Percentiles rank a stretch among this genome's conserved stretches.
These are phyloP conservation scores for Labia minor DNA, from an alignment of 2,888 invertebrate genomes.

Conservation along the genomic window DNA sequence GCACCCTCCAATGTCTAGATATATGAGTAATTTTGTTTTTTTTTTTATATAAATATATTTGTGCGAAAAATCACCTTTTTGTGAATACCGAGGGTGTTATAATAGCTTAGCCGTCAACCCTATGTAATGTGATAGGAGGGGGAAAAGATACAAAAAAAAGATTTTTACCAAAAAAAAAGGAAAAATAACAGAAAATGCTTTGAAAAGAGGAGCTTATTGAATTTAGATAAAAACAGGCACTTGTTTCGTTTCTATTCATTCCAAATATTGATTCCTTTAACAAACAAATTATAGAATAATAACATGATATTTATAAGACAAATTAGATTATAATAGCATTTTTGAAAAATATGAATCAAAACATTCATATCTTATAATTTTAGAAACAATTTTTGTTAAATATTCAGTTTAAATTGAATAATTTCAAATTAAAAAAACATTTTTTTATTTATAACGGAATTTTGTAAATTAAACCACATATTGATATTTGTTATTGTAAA, in stretches of 20 bases:
- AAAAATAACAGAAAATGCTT: not conserved
- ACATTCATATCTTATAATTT: no score
- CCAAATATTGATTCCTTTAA: not conserved
- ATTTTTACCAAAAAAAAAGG: not conserved
- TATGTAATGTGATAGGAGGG: not conserved
- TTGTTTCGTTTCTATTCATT: not conserved
- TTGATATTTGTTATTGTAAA: no score
- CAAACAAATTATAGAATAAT: not conserved
- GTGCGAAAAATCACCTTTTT: slow-evolving; percentile 13
- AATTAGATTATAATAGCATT: not conserved
- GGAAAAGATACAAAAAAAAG: not conserved
- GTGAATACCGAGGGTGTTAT: not conserved
- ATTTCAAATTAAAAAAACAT: no score
- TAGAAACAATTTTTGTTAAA: no score
- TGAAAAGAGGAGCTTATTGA: not conserved
- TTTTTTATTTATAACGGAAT: no score
- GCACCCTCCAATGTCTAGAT: not conserved
- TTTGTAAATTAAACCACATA: no score
- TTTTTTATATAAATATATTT: not conserved
- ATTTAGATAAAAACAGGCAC: not conserved
- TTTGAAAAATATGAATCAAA: no score
- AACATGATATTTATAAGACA: not conserved
- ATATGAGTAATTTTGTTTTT: not conserved
- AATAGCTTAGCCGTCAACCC: not conserved
- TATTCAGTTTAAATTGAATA: no score